A percentile compares a stretch with the other conserved stretches of the same genome.
Conservation (phyloP, 2,888 invertebrate species). For the Nomada goodeniana region DNA sequence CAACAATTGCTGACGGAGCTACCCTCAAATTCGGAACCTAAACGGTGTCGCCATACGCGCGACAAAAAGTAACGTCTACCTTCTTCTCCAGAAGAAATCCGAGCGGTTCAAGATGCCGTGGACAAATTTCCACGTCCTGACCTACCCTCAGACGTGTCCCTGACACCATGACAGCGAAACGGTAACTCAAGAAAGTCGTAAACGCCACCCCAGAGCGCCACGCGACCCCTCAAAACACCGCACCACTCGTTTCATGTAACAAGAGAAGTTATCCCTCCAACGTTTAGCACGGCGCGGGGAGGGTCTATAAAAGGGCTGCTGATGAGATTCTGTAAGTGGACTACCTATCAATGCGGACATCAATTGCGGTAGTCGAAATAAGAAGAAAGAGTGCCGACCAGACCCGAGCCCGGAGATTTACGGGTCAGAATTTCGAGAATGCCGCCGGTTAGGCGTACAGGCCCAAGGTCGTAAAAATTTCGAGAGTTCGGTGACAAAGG, state of each 20-base stretch:
- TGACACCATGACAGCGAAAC: constrained; percentile 26
- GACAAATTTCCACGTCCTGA: constrained; percentile 36
- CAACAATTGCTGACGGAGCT: not conserved
- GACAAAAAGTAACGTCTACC: not conserved
- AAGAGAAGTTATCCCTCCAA: constrained; percentile 30
- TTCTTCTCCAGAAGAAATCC: not conserved
- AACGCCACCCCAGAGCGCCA: constrained; percentile 63
- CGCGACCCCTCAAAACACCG: constrained; percentile 59
- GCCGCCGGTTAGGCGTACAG: constrained; percentile 12
- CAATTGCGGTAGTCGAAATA: constrained; percentile 39
- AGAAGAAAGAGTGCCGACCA: constrained; percentile 54
- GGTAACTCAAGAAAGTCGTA: constrained; percentile 66
- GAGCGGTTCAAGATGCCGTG: not conserved
- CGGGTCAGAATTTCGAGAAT: constrained; percentile 57
- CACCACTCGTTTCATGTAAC: constrained; percentile 40
- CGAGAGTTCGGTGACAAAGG: constrained; percentile 24
- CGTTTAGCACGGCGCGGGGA: constrained; percentile 29
- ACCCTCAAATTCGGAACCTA: not conserved
- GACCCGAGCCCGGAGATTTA: constrained; percentile 54
- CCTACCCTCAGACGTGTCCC: constrained; percentile 47
- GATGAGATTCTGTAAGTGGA: constrained; percentile 61
- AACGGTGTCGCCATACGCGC: not conserved
- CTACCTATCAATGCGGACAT: constrained; percentile 45
- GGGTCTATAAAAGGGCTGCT: constrained; percentile 45
- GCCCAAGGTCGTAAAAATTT: constrained; percentile 57